Evolutionary conservation across 2,797 vertebrate genomes (phyloP), one percentile per base, ranked within the genome.

Genomic region (Botia almorhae): DNA sequence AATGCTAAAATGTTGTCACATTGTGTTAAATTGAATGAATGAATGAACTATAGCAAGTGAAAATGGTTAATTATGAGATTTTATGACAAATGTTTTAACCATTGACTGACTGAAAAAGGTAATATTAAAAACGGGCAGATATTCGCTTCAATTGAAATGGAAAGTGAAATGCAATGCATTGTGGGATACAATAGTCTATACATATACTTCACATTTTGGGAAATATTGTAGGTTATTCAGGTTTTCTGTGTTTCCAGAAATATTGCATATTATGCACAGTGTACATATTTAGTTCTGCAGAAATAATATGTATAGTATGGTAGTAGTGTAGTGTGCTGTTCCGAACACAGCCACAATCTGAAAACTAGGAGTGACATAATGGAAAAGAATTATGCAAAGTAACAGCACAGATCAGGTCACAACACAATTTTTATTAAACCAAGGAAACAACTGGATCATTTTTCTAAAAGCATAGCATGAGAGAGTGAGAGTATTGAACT

Each of bases 311-410:
- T 7, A 7, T 7, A 36, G 6, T 36, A 36, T 36, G 7, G 23
- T 19, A 14, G 60, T 21, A 10, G 1, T 19, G 3, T 48, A 69
- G 53, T 58, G 23, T 69, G 36, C 51, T 60, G 13, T 60, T 77
- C 65, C 43, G 65, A 77, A 58, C 39, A 48, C 26, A 60, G 53
- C 53, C 36, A 16, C 36, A 19, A 12, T 58, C 36, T 55, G 61
- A 75, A 48, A 48, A 48, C 21, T 43, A n/a, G 13, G 58, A 61
- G 23, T 13, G 2, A n/a, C 33, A n/a, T 39, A 11, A 39, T n/a
- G 16, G 63, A 64, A 64, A 29, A 73, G 55, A 74, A n/a, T 46
- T 61, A 58, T 48, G 71, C 21, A 74, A 48, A n/a, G 50, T 43
- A 39, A 36, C 13, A 5, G 63, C 63, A 68, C 50, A 43, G 29